phyloP scores from a whole-genome alignment of 2,888 invertebrate species.

The Alcis repandata region DNA sequence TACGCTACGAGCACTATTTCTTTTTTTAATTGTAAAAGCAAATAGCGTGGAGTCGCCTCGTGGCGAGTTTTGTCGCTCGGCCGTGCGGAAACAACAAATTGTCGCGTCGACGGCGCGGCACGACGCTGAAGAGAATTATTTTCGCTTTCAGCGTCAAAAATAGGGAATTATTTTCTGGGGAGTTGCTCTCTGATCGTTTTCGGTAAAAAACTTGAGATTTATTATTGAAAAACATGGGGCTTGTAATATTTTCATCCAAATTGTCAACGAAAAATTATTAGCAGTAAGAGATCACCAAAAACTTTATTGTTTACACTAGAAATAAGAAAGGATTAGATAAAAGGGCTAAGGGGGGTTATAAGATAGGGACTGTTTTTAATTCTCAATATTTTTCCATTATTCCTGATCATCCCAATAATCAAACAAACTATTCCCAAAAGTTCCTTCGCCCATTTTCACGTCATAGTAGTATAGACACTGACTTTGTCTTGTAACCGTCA shows the following conservation, averaged over 20 bases:
- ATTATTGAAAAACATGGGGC: background rate
- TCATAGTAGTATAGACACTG: too few relatives aligned
- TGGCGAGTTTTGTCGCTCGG: conserved; percentile 12
- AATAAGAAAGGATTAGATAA: too few relatives aligned
- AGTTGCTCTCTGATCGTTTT: conserved; percentile 9
- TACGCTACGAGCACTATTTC: too few relatives aligned
- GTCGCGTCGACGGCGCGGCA: conserved; percentile 19
- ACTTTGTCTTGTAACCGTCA: too few relatives aligned
- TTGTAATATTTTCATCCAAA: background rate
- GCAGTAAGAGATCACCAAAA: too few relatives aligned
- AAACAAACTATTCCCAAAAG: background rate
- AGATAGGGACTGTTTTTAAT: too few relatives aligned
- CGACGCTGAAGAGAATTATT: background rate
- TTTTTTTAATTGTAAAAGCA: background rate
- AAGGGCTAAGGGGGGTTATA: too few relatives aligned
- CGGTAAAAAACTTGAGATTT: conserved; percentile 4
- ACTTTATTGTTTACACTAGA: too few relatives aligned
- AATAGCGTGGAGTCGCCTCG: conserved; percentile 15
- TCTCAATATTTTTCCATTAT: too few relatives aligned
- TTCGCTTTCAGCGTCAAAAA: too few relatives aligned
- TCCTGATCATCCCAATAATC: background rate
- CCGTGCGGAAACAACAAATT: conserved; percentile 30
- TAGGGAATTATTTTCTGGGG: conserved; percentile 17
- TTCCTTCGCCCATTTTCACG: too few relatives aligned
- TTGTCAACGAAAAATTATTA: too few relatives aligned